Evolutionary conservation across 2,888 invertebrate species (phyloP).

Genomic region (Limnephilus auricula): DNA sequence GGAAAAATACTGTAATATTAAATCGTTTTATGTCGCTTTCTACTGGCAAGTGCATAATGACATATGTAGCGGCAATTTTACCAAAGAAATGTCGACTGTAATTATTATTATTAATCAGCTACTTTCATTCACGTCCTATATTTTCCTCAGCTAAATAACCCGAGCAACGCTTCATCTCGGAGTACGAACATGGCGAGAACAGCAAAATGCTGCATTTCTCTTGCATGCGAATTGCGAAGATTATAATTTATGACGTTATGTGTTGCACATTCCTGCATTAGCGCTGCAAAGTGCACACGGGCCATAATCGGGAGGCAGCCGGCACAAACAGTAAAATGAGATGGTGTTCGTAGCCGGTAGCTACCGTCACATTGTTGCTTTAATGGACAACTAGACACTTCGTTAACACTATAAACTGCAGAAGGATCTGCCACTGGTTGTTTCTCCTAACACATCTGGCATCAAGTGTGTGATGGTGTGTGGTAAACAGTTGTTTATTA

Average conservation of each 20-base stretch:
- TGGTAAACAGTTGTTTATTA: neutral
- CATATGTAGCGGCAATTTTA: neutral
- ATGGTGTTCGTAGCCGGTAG: neutral
- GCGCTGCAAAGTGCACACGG: neutral
- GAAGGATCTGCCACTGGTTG: neutral
- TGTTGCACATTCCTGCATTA: slow-evolving; percentile 57
- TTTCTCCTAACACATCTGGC: neutral
- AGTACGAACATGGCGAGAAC: slow-evolving; percentile 55
- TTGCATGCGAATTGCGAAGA: slow-evolving; percentile 59
- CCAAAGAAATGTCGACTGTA: neutral
- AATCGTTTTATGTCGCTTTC: neutral
- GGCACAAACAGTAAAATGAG: neutral
- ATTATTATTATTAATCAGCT: neutral
- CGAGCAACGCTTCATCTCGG: neutral
- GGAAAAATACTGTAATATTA: neutral
- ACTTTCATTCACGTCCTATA: neutral
- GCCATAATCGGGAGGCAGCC: slow-evolving; percentile 1
- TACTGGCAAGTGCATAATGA: neutral
- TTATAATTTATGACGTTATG: slow-evolving; percentile 62
- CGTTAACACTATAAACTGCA: slow-evolving; percentile 1
- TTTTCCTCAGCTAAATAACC: slow-evolving; percentile 5
- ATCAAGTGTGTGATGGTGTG: neutral
- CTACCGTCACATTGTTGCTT: neutral
- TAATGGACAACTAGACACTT: neutral
- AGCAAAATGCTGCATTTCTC: slow-evolving; percentile 63